Conservation (phyloP, 2,888 invertebrate genomes). For the Tethea ocularis region DNA sequence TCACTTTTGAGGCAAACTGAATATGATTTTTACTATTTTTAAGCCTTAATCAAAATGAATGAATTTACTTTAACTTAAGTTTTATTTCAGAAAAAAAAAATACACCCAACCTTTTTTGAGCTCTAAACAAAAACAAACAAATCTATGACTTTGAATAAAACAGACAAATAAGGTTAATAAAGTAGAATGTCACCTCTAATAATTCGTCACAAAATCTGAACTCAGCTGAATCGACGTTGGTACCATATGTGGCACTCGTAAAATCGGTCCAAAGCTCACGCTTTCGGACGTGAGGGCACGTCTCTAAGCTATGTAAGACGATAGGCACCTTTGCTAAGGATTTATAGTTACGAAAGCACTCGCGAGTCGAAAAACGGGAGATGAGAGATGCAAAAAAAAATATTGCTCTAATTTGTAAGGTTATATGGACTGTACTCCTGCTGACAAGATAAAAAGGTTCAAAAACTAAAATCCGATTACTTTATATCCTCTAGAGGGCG, state of each 20-base stretch:
- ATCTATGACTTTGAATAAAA: constrained; percentile 14
- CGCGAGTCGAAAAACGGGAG: not conserved
- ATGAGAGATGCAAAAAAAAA: not conserved
- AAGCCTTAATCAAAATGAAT: no score
- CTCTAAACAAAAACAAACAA: not conserved
- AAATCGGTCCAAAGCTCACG: constrained; percentile 34
- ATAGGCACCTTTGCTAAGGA: not conserved
- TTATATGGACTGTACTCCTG: no score
- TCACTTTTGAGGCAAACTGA: no score
- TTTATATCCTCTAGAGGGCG: no score
- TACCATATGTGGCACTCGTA: constrained; percentile 48
- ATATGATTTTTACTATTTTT: no score
- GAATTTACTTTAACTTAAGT: no score
- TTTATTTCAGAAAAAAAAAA: no score
- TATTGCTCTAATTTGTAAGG: not conserved
- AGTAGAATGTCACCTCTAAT: constrained; percentile 43
- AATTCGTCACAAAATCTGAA: constrained; percentile 32
- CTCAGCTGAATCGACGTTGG: constrained; percentile 36
- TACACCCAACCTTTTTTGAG: not conserved
- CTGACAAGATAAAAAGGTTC: no score
- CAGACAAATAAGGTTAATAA: constrained; percentile 41
- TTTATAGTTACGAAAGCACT: not conserved
- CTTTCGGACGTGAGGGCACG: constrained; percentile 16
- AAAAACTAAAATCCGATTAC: no score
- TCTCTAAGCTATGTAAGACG: not conserved